Evolutionary conservation across 64 coral and sea anemone species (phyloP), one percentile per base, ranked within the genome.

Genomic region (Astreopora myriophthalma): DNA sequence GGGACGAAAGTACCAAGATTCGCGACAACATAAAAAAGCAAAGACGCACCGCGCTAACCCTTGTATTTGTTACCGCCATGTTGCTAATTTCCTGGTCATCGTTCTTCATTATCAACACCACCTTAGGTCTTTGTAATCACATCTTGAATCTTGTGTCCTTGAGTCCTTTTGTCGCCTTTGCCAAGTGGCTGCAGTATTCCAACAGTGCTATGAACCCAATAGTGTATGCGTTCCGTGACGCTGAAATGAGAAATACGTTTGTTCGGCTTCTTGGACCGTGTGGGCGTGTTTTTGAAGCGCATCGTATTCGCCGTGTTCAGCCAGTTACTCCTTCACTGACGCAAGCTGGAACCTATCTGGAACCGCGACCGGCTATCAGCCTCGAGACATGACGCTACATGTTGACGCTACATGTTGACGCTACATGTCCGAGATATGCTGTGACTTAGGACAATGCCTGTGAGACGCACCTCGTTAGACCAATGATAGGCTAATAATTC

Each of bases 181-280:
- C 84, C 2, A 92, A 92, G 44, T 92, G 90, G 90, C 49, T 92
- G 6, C 90, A 92, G 40, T 92, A 92, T 38, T 63, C 69, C 29
- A 92, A 86, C 80, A 92, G 90, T 48, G 90, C 80, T 35, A 74
- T 74, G 52, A 92, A 92, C 22, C 90, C 90, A 8, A 34, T 92
- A 10, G 80, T 92, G 16, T 92, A 92, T 36, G 72, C 90, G 5
- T 86, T 92, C 22, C 79, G 90, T 44, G 90, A 92, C 46, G 12
- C 5, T 25, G 90, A 92, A 68, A 85, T 92, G 72, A 26, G 90
- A 40, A 75, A 85, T 42, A 86, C 90, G 48, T 92, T 92, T 48
- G 68, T 77, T 1, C 39, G 89, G 24, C 42, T 91, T 78, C 79
- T 91, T 57, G 48, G 51, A 39, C 76, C 39, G 0, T 91, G 89